Evolutionary conservation across 1,140 invertebrate species (phyloP).

Genomic region (Orius insidiosus): DNA sequence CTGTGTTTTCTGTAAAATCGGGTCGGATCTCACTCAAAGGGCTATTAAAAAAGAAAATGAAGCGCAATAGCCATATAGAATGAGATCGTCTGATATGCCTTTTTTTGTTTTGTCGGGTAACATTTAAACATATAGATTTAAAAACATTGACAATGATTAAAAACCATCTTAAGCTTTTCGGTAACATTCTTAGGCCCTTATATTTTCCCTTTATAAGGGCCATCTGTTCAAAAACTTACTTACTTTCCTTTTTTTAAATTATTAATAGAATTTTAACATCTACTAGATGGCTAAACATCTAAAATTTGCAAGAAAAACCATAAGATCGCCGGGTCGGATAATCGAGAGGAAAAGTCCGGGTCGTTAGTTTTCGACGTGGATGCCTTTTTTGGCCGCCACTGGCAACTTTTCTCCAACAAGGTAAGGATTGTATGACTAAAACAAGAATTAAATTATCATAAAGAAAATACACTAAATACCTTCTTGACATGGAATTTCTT

Average conservation of each 20-base stretch:
- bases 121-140: conserved; percentile 5
- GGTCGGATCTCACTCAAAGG: background rate
- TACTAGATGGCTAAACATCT: conserved; percentile 1
- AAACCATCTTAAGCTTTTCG: background rate
- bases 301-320: too few species aligned
- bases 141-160: conserved; percentile 1
- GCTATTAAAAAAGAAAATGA: background rate
- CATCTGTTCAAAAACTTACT: background rate
- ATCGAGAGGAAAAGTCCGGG: background rate
- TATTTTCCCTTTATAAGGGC: conserved; percentile 16
- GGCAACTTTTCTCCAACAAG: conserved; percentile 64
- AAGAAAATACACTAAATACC: conserved; percentile 23
- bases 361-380: conserved; percentile 29
- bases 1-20: background rate
- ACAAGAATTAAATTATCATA: conserved; percentile 6
- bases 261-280: background rate
- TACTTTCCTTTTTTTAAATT: conserved; percentile 1
- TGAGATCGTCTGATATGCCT: too few species aligned
- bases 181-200: conserved; percentile 10
- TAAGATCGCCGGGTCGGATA: background rate
- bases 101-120: too few species aligned
- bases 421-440: conserved; percentile 55
- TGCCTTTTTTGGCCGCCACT: conserved; percentile 75
- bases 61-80: too few species aligned
- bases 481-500: conserved; percentile 59